Conservation (phyloP, 2,888 invertebrate genomes). For the Drosophila fungiperda region DNA sequence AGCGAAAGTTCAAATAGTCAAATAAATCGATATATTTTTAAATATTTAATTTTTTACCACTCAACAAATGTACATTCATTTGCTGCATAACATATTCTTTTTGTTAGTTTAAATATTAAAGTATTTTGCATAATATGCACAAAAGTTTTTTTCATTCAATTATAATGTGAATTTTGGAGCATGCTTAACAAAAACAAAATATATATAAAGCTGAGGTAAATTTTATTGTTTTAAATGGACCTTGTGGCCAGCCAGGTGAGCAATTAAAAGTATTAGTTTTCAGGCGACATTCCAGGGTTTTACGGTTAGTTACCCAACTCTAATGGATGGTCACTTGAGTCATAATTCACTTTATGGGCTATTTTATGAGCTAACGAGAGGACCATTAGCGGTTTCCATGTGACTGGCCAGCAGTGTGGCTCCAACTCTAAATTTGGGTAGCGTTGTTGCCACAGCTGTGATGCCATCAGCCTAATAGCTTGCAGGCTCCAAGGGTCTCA, state of each 20-base stretch:
- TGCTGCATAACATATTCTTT: neutral
- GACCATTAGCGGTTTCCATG: slow-evolving; percentile 50
- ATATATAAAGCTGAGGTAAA: neutral
- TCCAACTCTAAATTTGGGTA: slow-evolving; percentile 5
- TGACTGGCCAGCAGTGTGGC: slow-evolving; percentile 44
- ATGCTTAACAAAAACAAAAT: neutral
- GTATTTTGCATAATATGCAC: slow-evolving; percentile 2
- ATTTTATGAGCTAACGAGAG: slow-evolving; percentile 1
- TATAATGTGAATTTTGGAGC: slow-evolving; percentile 3
- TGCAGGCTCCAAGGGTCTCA: slow-evolving; percentile 24
- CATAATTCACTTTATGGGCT: slow-evolving; percentile 30
- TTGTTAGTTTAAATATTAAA: neutral
- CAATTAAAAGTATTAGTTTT: slow-evolving; percentile 39
- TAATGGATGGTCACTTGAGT: slow-evolving; percentile 5
- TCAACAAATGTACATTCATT: neutral
- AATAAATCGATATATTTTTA: neutral
- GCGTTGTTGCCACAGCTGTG: slow-evolving; percentile 19
- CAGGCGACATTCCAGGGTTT: slow-evolving; percentile 4
- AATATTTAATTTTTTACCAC: neutral
- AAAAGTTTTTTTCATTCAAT: slow-evolving; percentile 10
- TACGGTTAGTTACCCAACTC: slow-evolving; percentile 29
- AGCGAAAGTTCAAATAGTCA: neutral
- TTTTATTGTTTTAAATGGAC: slow-evolving; percentile 23
- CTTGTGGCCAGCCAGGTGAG: slow-evolving; percentile 26
- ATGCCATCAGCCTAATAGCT: slow-evolving; percentile 55